phyloP scores from a whole-genome alignment of 2,888 invertebrate species.

The Andrena praecox region DNA sequence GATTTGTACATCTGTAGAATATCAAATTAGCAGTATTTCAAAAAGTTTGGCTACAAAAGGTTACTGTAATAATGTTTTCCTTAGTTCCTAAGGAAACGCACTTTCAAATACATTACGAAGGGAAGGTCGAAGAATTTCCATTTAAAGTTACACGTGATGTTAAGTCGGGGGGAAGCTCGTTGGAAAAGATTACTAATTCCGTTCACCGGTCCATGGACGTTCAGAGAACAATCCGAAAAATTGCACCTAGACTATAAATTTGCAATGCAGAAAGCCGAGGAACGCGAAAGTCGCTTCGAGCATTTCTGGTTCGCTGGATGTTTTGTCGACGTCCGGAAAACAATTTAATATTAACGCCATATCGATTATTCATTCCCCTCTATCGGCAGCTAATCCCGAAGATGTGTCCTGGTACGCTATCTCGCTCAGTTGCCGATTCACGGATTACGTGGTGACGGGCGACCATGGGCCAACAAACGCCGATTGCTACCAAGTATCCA shows the following conservation, averaged over 20 bases:
- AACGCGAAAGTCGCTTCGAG: conserved; percentile 2
- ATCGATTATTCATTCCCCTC: conserved; percentile 29
- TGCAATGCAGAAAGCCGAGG: not conserved
- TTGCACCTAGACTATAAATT: not conserved
- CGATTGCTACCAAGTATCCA: not conserved
- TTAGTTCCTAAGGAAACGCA: too few species aligned
- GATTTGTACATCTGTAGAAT: too few species aligned
- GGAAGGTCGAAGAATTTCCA: too few species aligned
- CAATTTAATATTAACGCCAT: conserved; percentile 24
- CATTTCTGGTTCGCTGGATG: conserved; percentile 2
- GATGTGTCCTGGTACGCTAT: not conserved
- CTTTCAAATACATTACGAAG: too few species aligned
- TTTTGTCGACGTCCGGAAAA: conserved; percentile 7
- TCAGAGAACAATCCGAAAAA: conserved; percentile 5
- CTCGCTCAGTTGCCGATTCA: conserved; percentile 20
- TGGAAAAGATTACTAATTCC: conserved; percentile 7
- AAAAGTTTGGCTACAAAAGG: too few species aligned
- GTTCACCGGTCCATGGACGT: conserved; percentile 1
- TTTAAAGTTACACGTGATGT: too few species aligned
- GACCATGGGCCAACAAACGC: not conserved
- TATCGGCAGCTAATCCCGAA: conserved; percentile 14
- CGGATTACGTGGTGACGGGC: conserved; percentile 10
- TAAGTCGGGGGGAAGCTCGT: too few species aligned
- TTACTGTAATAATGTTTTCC: too few species aligned
- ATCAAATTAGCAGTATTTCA: too few species aligned